phyloP scores from a whole-genome alignment of 2,797 vertebrate genomes.

The Mallotus villosus region DNA sequence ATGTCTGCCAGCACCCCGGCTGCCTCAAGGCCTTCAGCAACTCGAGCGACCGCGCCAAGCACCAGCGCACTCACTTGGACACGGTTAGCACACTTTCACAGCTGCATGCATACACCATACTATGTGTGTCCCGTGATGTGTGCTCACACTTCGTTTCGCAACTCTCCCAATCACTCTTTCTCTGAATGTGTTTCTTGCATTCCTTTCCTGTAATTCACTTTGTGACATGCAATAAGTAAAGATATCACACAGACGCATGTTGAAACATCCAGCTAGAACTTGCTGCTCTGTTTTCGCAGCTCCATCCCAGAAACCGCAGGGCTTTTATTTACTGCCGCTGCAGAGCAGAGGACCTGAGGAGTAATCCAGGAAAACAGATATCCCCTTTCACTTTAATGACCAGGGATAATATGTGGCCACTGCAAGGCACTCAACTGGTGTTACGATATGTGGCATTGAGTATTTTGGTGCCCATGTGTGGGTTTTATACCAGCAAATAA shows the following conservation, averaged over 20 bases:
- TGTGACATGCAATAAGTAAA: conserved; percentile 14
- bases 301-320: neutral
- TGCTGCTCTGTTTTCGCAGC: neutral
- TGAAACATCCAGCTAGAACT: neutral
- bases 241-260: neutral
- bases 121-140: neutral
- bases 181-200: conserved; percentile 6
- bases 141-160: neutral
- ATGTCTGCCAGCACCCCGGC: conserved; percentile 82
- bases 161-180: neutral
- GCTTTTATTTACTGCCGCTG: neutral
- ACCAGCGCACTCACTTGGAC: conserved; percentile 84
- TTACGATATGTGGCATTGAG: conserved; percentile 50
- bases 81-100: conserved; percentile 69
- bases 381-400: conserved; percentile 52
- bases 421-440: conserved; percentile 44
- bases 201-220: conserved; percentile 20
- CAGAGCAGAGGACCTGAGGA: conserved; percentile 38
- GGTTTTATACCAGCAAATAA: conserved; percentile 63
- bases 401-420: conserved; percentile 45
- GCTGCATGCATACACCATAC: neutral
- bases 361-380: conserved; percentile 60
- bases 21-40: conserved; percentile 86
- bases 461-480: conserved; percentile 55
- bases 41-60: conserved; percentile 83